Evolutionary conservation across 2,797 vertebrate species (phyloP), one percentile per base, ranked within the genome.

Genomic region (Leucoraja ocellata): DNA sequence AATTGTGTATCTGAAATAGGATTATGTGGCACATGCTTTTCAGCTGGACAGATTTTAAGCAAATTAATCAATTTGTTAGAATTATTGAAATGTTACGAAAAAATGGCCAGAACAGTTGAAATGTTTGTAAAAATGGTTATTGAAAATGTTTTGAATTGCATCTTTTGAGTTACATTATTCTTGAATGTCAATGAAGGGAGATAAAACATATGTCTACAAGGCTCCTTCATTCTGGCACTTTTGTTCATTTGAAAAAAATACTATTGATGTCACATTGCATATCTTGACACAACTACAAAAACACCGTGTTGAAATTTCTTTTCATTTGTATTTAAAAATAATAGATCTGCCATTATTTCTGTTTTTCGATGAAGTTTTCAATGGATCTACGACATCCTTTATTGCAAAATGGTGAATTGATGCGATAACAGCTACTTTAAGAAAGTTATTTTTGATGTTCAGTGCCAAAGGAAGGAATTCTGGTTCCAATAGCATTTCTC

Each of bases 181-280:
- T 58, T 28, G 23, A 90, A 91, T 91, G 32, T 71, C 16, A 91
- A 91, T 91, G 32, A 91, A 91, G 36, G 18, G 18, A 68, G n/a
- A 71, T 65, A 90, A 36, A 83, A 83, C 23, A 25, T 3, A 8
- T 16, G 14, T 36, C 14, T 65, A 10, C 7, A 32, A 90, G 84
- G 63, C 13, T 65, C 13, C 18, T 16, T 68, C 28, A n/a, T 10
- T 54, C 32, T 36, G 80, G 46, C 21, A 68, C 3, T 0, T 65
- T 32, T 28, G n/a, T 61, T 18, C 14, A 68, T 2, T 32, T 90
- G n/a, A 32, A 18, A 32, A n/a, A 65, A 65, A 65, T 36, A 18
- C n/a, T 18, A 21, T 18, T 90, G 28, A 68, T 36, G 32, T 90
- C 68, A 36, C 28, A 36, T 3, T 68, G 63, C 28, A 90, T 63